Evolutionary conservation across 2,888 invertebrate genomes (phyloP).

Genomic region (Agrilus cyanescens): DNA sequence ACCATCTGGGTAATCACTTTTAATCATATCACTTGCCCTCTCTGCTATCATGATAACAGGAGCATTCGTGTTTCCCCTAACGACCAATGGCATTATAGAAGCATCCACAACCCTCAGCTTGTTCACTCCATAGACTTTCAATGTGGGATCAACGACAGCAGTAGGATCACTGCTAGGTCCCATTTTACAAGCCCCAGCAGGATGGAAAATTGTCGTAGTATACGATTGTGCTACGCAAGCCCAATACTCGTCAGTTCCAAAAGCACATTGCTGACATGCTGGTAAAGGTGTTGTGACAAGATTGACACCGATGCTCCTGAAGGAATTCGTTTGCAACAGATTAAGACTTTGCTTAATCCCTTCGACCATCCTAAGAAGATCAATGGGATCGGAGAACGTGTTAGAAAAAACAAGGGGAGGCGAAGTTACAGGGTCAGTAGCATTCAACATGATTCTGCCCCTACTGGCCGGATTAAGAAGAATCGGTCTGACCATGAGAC

Average conservation of each 20-base stretch:
- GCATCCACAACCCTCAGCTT: constrained; percentile 55
- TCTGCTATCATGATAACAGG: constrained; percentile 36
- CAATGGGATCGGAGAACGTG: constrained; percentile 50
- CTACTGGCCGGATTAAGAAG: constrained; percentile 51
- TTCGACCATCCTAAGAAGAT: constrained; percentile 49
- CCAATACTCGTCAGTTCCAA: constrained; percentile 56
- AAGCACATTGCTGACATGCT: constrained; percentile 42
- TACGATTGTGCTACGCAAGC: constrained; percentile 51
- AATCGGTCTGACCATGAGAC: constrained; percentile 48
- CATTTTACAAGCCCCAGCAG: constrained; percentile 60
- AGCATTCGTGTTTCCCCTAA: constrained; percentile 36
- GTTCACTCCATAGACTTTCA: constrained; percentile 50
- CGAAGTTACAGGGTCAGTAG: constrained; percentile 58
- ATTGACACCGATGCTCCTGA: constrained; percentile 43
- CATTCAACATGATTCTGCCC: constrained; percentile 50
- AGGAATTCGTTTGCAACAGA: constrained; percentile 47
- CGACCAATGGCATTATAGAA: constrained; percentile 52
- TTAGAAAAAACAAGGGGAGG: constrained; percentile 62
- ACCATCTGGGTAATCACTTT: constrained; percentile 8
- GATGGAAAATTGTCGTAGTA: constrained; percentile 59
- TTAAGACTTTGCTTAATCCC: constrained; percentile 48
- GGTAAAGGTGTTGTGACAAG: constrained; percentile 45
- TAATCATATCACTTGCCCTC: constrained; percentile 33
- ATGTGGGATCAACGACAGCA: constrained; percentile 53
- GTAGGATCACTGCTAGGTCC: constrained; percentile 47